These are phyloP conservation scores for Meghimatium bilineatum DNA, from an alignment of 2,888 invertebrate genomes.

Conservation along the genomic window DNA sequence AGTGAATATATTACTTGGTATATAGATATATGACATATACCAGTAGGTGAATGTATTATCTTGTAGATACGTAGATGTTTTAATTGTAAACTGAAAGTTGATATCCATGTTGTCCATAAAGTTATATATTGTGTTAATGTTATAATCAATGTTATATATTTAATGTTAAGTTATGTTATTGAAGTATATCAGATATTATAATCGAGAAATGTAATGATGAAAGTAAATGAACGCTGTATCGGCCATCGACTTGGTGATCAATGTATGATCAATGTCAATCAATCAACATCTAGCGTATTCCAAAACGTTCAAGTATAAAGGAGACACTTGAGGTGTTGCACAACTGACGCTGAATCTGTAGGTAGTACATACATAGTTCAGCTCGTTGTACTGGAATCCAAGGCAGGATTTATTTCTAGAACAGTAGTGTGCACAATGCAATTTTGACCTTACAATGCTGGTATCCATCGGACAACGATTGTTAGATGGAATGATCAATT, in stretches of 20 bases:
- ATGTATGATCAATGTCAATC: background rate
- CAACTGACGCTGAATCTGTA: background rate
- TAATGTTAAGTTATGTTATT: background rate
- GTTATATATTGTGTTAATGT: background rate
- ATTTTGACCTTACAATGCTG: background rate
- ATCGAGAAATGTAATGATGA: background rate
- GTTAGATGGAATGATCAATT: background rate
- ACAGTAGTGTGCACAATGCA: background rate
- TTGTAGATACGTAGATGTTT: no score
- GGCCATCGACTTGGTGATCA: background rate
- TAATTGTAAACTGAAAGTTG: background rate
- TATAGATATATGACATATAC: no score
- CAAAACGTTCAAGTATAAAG: background rate
- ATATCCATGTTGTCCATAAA: no score
- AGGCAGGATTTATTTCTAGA: background rate
- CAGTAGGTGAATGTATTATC: no score
- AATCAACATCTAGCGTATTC: constrained; percentile 14
- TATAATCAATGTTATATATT: background rate
- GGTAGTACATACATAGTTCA: background rate
- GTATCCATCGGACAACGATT: background rate
- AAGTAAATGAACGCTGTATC: background rate
- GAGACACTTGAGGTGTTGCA: background rate
- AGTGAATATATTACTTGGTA: no score
- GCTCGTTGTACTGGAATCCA: constrained; percentile 8
- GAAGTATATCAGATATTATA: background rate